Conservation (phyloP, 92 coral and sea anemone species). For the Epizoanthus fatuus region DNA sequence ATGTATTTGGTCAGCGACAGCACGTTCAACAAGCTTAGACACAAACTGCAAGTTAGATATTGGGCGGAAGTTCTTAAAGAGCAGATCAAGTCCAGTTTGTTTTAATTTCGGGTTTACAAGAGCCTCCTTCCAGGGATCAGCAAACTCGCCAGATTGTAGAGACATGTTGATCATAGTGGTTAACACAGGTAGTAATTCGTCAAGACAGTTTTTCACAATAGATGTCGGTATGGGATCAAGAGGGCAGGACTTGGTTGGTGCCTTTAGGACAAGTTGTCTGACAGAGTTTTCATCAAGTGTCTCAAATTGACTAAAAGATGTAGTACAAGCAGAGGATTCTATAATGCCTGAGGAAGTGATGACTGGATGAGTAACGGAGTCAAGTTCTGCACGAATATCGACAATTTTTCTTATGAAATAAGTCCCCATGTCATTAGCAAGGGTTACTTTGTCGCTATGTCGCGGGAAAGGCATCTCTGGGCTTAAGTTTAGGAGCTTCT, state of each 20-base stretch:
- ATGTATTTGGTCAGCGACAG: no score
- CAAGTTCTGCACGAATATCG: neutral
- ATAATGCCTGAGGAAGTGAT: no score
- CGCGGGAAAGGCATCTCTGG: no score
- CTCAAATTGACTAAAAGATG: neutral
- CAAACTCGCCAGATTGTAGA: neutral
- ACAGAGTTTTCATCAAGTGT: neutral
- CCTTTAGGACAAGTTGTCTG: neutral
- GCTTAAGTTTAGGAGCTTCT: neutral
- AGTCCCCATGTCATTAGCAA: no score
- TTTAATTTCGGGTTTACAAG: no score
- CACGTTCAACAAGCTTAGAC: no score
- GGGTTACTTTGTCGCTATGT: no score
- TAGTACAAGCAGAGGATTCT: neutral
- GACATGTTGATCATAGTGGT: neutral
- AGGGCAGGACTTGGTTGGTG: neutral
- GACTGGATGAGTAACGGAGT: neutral
- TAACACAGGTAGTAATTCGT: neutral
- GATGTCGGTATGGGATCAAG: no score
- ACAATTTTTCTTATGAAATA: slow-evolving; percentile 1
- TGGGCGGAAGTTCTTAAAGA: no score
- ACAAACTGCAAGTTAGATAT: no score
- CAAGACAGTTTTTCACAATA: neutral
- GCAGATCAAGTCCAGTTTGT: no score
- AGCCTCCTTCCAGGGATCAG: no score